phyloP scores from a whole-genome alignment of 2,888 invertebrate genomes.

The Apamea sordens region DNA sequence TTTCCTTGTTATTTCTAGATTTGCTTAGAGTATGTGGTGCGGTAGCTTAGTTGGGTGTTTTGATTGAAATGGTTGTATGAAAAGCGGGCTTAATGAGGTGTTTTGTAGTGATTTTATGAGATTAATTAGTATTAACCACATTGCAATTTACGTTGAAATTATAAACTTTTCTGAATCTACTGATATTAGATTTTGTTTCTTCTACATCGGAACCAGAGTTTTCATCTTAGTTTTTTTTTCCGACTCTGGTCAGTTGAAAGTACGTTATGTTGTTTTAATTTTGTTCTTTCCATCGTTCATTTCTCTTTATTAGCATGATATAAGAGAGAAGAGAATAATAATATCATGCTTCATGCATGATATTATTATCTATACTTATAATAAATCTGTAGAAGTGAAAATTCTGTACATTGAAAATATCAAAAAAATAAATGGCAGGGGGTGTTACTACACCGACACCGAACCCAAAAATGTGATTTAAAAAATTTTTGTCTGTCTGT shows the following conservation, averaged over 20 bases:
- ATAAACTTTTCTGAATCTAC: neutral
- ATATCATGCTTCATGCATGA: no score
- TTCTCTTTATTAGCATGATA: neutral
- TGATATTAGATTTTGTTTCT: neutral
- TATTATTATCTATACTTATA: no score
- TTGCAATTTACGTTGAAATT: neutral
- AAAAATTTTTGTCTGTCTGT: no score
- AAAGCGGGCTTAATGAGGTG: neutral
- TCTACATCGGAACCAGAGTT: neutral
- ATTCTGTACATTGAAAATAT: no score
- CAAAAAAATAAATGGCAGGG: no score
- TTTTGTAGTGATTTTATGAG: neutral
- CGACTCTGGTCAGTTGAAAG: neutral
- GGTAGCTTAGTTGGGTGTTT: conserved; percentile 10
- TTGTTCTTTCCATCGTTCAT: neutral
- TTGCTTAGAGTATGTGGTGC: conserved; percentile 31
- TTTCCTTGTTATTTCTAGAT: conserved; percentile 54
- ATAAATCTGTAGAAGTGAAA: no score
- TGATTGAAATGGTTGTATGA: conserved; percentile 9
- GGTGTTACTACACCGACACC: no score
- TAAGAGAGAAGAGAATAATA: no score
- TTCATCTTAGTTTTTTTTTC: neutral
- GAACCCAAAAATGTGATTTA: no score
- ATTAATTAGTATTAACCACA: neutral
- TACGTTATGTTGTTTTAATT: neutral